These are phyloP conservation scores for Notospermus geniculatus DNA, from an alignment of 1,140 invertebrate genomes.

Conservation along the genomic window DNA sequence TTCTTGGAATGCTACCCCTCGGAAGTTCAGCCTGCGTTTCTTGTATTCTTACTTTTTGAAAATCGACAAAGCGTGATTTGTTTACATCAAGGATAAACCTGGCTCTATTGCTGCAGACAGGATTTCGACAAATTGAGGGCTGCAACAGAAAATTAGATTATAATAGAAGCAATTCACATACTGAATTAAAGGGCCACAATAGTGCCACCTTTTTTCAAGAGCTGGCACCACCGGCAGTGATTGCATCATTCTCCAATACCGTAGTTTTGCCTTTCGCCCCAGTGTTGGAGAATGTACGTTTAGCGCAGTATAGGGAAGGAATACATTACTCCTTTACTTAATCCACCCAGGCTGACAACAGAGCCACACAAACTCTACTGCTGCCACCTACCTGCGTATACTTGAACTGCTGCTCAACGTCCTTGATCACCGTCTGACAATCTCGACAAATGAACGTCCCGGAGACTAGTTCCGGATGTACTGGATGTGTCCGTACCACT, in stretches of 20 bases:
- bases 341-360: too few relatives aligned
- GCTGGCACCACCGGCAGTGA: too few relatives aligned
- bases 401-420: constrained; percentile 97
- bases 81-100: constrained; percentile 89
- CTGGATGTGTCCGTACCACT: constrained; percentile 96
- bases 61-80: constrained; percentile 95
- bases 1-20: constrained; percentile 91
- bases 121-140: constrained; percentile 93
- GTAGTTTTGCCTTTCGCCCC: too few relatives aligned
- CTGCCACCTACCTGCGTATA: constrained; percentile 66
- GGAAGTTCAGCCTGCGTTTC: constrained; percentile 97
- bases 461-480: constrained; percentile 85
- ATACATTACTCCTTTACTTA: too few relatives aligned
- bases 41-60: constrained; percentile 98
- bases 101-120: constrained; percentile 87
- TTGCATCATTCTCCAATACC: too few relatives aligned
- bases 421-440: constrained; percentile 90
- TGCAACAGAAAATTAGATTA: constrained; percentile 61
- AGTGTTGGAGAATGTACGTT: too few relatives aligned
- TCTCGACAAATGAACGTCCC: constrained; percentile 95
- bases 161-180: too few relatives aligned
- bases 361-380: neutral
- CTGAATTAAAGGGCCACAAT: too few relatives aligned
- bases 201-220: too few relatives aligned
- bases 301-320: too few relatives aligned